Conservation (phyloP, 2,113 vertebrate genomes). For the Rutilus rutilus region DNA sequence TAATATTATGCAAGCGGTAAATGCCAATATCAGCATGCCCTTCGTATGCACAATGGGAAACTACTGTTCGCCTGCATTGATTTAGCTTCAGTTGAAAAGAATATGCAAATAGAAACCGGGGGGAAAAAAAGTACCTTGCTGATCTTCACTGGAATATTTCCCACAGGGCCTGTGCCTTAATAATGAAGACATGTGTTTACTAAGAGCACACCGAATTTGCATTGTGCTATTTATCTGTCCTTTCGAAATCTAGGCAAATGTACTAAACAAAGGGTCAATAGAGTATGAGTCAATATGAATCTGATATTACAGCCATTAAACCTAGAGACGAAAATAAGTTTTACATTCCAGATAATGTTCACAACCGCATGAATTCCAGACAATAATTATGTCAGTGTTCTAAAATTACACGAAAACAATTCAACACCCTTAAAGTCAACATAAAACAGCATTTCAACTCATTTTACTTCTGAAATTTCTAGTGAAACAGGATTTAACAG, state of each 20-base stretch:
- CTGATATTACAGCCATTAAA: conserved; percentile 27
- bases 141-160: conserved; percentile 7
- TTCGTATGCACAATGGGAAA: background rate
- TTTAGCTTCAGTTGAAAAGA: conserved; percentile 23
- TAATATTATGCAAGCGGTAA: background rate
- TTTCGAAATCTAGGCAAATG: background rate
- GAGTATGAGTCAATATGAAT: conserved; percentile 17
- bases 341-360: background rate
- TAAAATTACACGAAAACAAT: background rate
- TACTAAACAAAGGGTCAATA: conserved; percentile 5
- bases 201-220: conserved; percentile 8
- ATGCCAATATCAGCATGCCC: conserved; percentile 1
- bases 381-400: background rate
- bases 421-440: conserved; percentile 1
- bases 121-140: background rate
- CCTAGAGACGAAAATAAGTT: conserved; percentile 4
- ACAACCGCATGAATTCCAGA: conserved; percentile 13
- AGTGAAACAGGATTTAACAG: background rate
- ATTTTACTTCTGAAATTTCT: background rate
- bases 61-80: background rate
- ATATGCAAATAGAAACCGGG: background rate
- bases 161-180: background rate
- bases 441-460: background rate
- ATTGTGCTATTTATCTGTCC: conserved; percentile 14
- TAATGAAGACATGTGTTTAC: conserved; percentile 19